These are phyloP conservation scores for Nipponacmea schrenckii DNA, from an alignment of 2,888 invertebrate species.

Conservation along the genomic window DNA sequence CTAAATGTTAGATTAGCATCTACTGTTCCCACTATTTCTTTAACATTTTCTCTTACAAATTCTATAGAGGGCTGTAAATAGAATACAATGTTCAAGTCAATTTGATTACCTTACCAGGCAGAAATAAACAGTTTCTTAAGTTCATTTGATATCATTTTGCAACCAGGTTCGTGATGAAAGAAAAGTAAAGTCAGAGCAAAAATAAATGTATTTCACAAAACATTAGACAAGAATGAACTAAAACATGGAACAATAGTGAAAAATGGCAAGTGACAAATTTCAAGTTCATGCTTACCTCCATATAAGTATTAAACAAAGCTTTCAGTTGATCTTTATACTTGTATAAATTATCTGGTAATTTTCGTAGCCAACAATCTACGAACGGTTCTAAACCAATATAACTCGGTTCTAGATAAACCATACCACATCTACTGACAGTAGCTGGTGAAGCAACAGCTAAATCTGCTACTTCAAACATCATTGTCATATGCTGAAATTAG, in stretches of 20 bases:
- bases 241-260: too few species aligned
- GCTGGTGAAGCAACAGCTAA: constrained; percentile 82
- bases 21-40: constrained; percentile 78
- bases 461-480: constrained; percentile 70
- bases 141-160: too few species aligned
- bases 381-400: constrained; percentile 78
- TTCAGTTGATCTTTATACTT: constrained; percentile 68
- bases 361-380: constrained; percentile 79
- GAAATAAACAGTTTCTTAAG: too few species aligned
- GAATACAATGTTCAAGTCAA: not conserved
- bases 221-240: too few species aligned
- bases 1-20: constrained; percentile 78
- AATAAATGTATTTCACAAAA: too few species aligned
- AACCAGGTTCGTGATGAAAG: too few species aligned
- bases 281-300: constrained; percentile 73
- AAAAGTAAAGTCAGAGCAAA: too few species aligned
- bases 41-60: constrained; percentile 64
- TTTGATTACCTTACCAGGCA: too few species aligned
- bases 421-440: constrained; percentile 69
- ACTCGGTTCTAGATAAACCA: constrained; percentile 69
- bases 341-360: constrained; percentile 68
- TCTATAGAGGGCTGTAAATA: constrained; percentile 59
- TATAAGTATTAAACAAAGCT: constrained; percentile 73
- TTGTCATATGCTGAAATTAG: constrained; percentile 65
- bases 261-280: too few species aligned